A percentile compares a stretch with the other conserved stretches of the same genome.
Conservation (phyloP, 92 coral and sea anemone genomes). For the Pocillopora meandrina region DNA sequence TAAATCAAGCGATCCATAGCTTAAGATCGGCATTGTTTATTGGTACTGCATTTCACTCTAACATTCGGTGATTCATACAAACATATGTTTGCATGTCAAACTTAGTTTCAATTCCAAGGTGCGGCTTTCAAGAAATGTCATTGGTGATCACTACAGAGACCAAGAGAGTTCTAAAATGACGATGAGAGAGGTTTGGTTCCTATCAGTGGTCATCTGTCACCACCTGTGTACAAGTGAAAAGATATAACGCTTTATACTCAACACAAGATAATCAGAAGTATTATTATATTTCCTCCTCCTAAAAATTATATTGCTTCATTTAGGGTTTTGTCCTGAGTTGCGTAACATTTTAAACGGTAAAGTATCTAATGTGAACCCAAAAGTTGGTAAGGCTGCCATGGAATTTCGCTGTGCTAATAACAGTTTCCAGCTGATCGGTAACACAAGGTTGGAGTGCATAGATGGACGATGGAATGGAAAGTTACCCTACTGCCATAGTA, state of each 20-base stretch:
- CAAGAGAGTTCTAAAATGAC: no score
- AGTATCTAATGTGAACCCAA: not conserved
- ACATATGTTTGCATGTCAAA: no score
- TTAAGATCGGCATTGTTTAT: not conserved
- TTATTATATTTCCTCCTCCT: not conserved
- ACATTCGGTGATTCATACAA: no score
- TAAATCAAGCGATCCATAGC: not conserved
- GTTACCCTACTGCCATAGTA: conserved; percentile 54
- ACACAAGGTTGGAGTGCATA: conserved; percentile 27
- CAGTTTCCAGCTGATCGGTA: conserved; percentile 30
- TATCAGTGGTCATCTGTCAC: no score
- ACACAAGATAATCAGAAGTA: no score
- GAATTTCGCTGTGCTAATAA: conserved; percentile 32
- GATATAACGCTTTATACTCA: no score
- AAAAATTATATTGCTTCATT: not conserved
- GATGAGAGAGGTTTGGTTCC: no score
- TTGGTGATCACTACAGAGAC: no score
- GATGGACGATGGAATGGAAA: conserved; percentile 57
- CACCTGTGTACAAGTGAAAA: no score
- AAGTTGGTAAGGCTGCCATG: conserved; percentile 2
- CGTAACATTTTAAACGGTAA: conserved; percentile 9
- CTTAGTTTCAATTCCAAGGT: no score
- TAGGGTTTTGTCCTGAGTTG: conserved; percentile 34
- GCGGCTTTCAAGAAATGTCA: no score
- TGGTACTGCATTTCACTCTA: not conserved